Base-by-base conservation (phyloP, 2,888 invertebrate genomes). In the Acanthosepion pharaonis region DNA sequence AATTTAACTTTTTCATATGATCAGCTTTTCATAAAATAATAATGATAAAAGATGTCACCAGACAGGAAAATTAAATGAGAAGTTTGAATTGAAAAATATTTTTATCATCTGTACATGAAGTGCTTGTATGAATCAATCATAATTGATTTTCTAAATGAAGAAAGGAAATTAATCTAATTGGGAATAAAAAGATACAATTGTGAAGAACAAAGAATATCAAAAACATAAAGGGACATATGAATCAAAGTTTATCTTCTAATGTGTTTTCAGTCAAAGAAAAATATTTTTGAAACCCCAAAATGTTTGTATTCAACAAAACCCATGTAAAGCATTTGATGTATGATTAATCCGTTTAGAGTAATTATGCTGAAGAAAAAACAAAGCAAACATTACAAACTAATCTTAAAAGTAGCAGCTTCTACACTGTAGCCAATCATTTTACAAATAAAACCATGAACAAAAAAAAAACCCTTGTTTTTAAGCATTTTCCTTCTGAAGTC, bases 101-200 rank as follows among this genome's bases (percentile, higher is more conserved):
- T 23, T 20, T 59, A 59, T 15, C n/a, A 78, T 78, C 28, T n/a
- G n/a, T 78, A 28, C 78, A 78, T n/a, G n/a, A 78, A 78, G 8
- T 78, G 78, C 11, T 78, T n/a, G 15, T 8, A 9, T n/a, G 78
- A 78, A 78, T 78, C 78, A 78, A 78, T 78, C 78, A n/a, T n/a
- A 64, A 64, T 64, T 64, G 64, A 64, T 64, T 64, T 64, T 25
- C 25, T 64, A 64, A 64, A n/a, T 59, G 59, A 59, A 59, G 59
- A 59, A 59, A n/a, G 78, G 78, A 78, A 78, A 78, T n/a, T 78
- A n/a, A n/a, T n/a, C 78, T 78, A 78, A 78, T 78, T 78, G n/a
- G n/a, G n/a, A 78, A 64, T 64, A 64, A 64, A 11, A 64, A 28
- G 6, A 28, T 4, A 64, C 15, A 18, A 55, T 55, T 55, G 20